Base-by-base conservation (phyloP, 2,797 vertebrate species). In the Myotis myotis region DNA sequence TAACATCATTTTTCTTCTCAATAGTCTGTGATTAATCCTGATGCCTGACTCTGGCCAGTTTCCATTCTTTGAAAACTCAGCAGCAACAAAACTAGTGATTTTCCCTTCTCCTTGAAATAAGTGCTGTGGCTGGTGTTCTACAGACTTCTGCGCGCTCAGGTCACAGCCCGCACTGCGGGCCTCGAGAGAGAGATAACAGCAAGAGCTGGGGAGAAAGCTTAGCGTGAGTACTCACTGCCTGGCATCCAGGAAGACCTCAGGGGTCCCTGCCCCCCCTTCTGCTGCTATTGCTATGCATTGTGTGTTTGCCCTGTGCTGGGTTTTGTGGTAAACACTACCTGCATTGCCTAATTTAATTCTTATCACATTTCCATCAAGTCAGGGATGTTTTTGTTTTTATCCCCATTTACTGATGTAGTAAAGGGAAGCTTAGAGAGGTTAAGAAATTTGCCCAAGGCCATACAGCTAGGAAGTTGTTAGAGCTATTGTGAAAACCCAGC, bases 1-100 rank as follows among this genome's bases (percentile, higher is more conserved):
- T 78, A n/a, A 15, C 19, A 71, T 33, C 49, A 1, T 87, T 90
- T 95, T 93, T 62, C 89, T 89, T 38, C 71, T 81, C 72, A 4
- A 0, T 55, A 60, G 94, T 66, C 74, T 68, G 55, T 53, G 72
- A 82, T 87, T 86, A 90, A 90, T 82, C 49, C 86, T 86, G 64
- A 38, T 51, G 51, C 53, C 41, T 38, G 74, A 38, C 82, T 89
- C 30, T 30, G 51, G 91, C 80, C 66, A 41, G 53, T 87, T 95
- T 72, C 47, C 82, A 94, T 78, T 44, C 70, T 92, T 85, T 91
- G 91, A 72, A 62, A 78, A 23, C 72, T 87, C 72, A 25, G 79
- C 38, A 41, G 53, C 49, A 20, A 5, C 25, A 2, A 41, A 87
- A 6, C n/a, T 17, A 72, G 86, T 28, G 88, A 76, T 68, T 74